These are phyloP conservation scores for Lucinisca nassula DNA, from an alignment of 2,888 invertebrate species.

Conservation along the genomic window DNA sequence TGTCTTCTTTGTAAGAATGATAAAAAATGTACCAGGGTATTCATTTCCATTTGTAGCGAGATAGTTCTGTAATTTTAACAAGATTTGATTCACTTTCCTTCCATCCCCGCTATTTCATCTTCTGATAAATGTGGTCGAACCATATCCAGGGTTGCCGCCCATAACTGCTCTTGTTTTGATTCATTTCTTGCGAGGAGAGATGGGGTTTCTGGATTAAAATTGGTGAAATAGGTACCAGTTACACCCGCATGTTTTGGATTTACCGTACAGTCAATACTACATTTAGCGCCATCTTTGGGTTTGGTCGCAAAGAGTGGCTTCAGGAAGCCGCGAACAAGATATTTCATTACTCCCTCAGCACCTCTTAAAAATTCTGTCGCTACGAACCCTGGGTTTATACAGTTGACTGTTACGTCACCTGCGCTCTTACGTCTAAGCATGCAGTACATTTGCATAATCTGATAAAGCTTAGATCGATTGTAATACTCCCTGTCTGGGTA, in stretches of 20 bases:
- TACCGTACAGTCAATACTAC: not conserved
- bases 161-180: not conserved
- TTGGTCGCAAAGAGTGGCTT: not conserved
- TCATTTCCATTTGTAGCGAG: too few relatives aligned
- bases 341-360: not conserved
- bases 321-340: not conserved
- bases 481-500: constrained; percentile 60
- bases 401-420: not conserved
- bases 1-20: too few relatives aligned
- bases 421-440: not conserved
- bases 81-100: not conserved
- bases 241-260: not conserved
- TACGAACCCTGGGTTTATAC: not conserved
- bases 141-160: not conserved
- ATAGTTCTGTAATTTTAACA: too few relatives aligned
- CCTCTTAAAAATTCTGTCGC: not conserved
- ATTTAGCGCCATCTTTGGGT: not conserved
- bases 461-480: constrained; percentile 71
- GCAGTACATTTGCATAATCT: not conserved
- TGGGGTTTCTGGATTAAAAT: not conserved
- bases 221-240: not conserved
- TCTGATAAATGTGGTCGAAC: not conserved
- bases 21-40: too few relatives aligned
- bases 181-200: not conserved
- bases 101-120: not conserved